Evolutionary conservation across 1,140 invertebrate genomes (phyloP), one percentile per base, ranked within the genome.

Genomic region (Manduca sexta): DNA sequence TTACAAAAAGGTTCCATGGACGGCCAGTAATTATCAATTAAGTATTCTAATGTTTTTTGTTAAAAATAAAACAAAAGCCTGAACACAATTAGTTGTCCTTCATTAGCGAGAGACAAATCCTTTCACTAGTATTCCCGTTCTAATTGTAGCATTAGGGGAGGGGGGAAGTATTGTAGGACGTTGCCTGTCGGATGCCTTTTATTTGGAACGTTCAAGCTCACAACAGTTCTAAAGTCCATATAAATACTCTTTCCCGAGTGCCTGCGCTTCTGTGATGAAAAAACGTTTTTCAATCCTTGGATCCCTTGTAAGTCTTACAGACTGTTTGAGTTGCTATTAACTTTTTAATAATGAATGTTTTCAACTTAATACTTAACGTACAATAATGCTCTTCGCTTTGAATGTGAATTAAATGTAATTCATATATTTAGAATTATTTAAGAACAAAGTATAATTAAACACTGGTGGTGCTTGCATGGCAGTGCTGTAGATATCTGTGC

Each of bases 71-170:
- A 65, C 52, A 58, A 57, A 52, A 44, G 38, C 26, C 39, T 35
- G 49, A 43, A 41, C 43, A 54, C 41, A 61, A 57, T 64, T 64
- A 62, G 45, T 57, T 46, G 56, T 54, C 45, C 52, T 63, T 65
- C 62, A 65, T 65, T 69, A 63, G 52, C 52, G 61, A 48, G 58
- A 60, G 67, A 77, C 74, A 76, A 77, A 80, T 80, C 70, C 68
- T 77, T 75, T 75, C 69, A 69, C 54, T 72, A 65, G 65, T 74
- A 70, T 68, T 64, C 66, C 65, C 62, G 57, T 71, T 80, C 70
- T 80, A 80, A 80, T 80, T 77, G 68, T 65, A 72, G 65, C 63
- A 75, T 77, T 75, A 80, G 72, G 63, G 66, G 57, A 70, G 60
- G 55, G 60, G 74, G 66, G 66, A 76, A 69, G 71, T 73, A 76